Evolutionary conservation across 1,140 invertebrate genomes (phyloP), one percentile per base, ranked within the genome.

Genomic region (Episyrphus balteatus): DNA sequence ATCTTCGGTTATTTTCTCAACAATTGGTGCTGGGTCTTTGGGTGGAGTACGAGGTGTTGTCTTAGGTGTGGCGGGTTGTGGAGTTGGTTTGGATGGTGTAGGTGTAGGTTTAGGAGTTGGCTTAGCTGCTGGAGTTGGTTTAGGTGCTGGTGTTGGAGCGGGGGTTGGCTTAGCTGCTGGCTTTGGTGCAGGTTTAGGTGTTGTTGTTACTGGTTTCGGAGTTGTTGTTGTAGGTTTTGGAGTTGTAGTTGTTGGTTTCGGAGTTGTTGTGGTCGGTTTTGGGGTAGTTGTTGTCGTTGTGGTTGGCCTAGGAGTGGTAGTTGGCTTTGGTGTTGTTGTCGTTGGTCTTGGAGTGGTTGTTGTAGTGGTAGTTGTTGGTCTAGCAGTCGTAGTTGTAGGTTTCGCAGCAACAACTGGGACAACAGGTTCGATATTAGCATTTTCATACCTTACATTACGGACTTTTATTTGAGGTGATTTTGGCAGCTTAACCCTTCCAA

Each of bases 401-500:
- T 46, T 52, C n/a, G n/a, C n/a, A 30, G 34, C 14, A 52, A 48
- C 19, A 21, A 17, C 19, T 3, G 11, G 11, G 33, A 44, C 33
- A 5, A 59, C 57, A 2, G 61, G 55, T 52, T 66, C 63, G 19
- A 66, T 40, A 1, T 53, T 57, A 0, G 52, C 61, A 12, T 61
- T 61, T 19, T 66, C 63, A 19, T 62, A 59, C 42, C 63, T 57
- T 18, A 66, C 59, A 54, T 66, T 66, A 7, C 55, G 55, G 10
- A 66, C 56, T 44, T 64, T 66, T 1, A 66, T 42, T 50, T 75
- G 69, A 34, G 61, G 63, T 9, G 76, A 61, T 55, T 77, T 60
- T 45, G 73, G 61, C 11, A 81, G 63, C 32, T 77, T 73, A 1
- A 75, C 71, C 53, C 77, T 73, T 5, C 71, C 80, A 38, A 91